Evolutionary conservation across 2,797 vertebrate species (phyloP).

Genomic region (Ciconia nigra): DNA sequence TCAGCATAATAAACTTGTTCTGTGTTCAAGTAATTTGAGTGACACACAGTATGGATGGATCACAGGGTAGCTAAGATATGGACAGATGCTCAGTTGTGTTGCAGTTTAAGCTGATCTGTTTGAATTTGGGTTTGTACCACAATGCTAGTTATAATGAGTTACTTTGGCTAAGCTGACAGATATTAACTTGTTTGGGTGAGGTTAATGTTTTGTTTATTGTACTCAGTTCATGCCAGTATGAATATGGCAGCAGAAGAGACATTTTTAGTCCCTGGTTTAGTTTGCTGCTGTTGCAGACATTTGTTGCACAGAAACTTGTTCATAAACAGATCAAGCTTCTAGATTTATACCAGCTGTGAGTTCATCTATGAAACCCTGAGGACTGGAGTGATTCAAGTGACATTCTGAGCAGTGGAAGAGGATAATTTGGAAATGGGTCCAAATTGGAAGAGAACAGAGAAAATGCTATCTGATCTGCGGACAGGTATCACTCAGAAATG

Average conservation of each 20-base stretch:
- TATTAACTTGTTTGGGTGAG: not conserved
- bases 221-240: not conserved
- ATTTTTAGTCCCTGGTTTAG: not conserved
- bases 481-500: not conserved
- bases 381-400: not conserved
- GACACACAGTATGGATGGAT: too few species aligned
- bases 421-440: not conserved
- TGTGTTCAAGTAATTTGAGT: not conserved
- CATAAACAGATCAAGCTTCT: not conserved
- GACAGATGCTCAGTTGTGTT: not conserved
- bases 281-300: not conserved
- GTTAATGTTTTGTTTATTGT: not conserved
- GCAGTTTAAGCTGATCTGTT: not conserved
- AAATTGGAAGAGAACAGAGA: not conserved
- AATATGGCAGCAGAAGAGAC: not conserved
- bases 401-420: not conserved
- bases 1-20: not conserved
- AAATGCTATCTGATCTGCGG: not conserved
- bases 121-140: not conserved
- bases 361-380: not conserved
- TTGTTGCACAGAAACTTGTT: not conserved
- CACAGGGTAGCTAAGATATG: not conserved
- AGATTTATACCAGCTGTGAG: not conserved
- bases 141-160: not conserved
- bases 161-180: not conserved